A percentile compares a stretch with the other conserved stretches of the same genome.
These are phyloP conservation scores for Nesospiza acunhae DNA, from an alignment of 2,113 vertebrate genomes.

Conservation along the genomic window DNA sequence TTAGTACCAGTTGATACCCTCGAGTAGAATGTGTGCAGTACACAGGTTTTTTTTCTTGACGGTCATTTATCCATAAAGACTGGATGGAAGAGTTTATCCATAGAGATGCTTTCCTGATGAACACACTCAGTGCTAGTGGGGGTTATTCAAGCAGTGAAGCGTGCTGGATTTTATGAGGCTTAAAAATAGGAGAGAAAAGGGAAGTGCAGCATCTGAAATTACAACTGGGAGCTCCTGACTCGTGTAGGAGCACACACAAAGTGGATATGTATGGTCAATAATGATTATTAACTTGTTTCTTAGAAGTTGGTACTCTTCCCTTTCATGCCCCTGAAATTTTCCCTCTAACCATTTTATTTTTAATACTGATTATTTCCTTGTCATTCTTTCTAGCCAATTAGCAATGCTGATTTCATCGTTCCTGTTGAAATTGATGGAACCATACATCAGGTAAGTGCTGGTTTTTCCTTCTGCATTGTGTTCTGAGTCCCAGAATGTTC, in stretches of 20 bases:
- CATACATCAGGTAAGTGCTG: slow-evolving; percentile 91
- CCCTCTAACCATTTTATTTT: neutral
- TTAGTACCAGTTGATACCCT: neutral
- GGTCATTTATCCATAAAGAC: neutral
- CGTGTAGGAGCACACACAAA: neutral
- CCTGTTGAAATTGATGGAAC: slow-evolving; percentile 99
- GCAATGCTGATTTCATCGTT: slow-evolving; percentile 98
- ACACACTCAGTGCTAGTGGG: neutral
- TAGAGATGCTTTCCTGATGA: neutral
- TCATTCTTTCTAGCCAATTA: slow-evolving; percentile 87
- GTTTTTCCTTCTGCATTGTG: neutral
- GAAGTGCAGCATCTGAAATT: neutral
- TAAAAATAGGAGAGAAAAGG: neutral
- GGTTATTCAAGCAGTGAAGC: neutral
- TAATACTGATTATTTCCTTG: slow-evolving; percentile 22
- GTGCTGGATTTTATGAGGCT: neutral
- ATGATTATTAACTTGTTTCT: neutral
- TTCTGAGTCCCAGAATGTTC: rapidly evolving
- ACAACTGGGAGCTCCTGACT: neutral
- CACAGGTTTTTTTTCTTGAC: neutral
- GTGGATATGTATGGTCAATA: neutral
- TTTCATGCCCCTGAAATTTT: neutral
- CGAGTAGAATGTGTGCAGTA: neutral
- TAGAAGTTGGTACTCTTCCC: neutral
- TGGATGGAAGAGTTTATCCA: neutral